phyloP scores from a whole-genome alignment of 2,113 vertebrate genomes.

The Paramormyrops kingsleyae region DNA sequence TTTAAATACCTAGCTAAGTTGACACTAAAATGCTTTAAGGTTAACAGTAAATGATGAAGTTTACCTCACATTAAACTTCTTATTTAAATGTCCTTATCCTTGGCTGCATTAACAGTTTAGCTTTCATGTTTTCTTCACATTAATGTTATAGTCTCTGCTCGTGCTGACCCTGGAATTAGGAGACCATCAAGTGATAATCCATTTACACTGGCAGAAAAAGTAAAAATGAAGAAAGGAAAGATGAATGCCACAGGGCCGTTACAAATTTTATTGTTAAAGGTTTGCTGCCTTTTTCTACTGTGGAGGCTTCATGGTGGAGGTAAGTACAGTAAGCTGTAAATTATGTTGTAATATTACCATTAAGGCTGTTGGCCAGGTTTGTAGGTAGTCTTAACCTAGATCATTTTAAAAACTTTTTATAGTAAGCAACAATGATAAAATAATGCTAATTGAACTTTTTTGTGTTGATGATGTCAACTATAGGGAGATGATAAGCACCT shows the following conservation, averaged over 20 bases:
- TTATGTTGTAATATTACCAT: neutral
- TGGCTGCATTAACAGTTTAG: neutral
- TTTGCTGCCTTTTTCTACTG: neutral
- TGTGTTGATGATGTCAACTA: too few relatives aligned
- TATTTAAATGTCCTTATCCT: neutral
- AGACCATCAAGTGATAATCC: neutral
- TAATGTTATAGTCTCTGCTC: conserved; percentile 6
- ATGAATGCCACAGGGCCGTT: conserved; percentile 4
- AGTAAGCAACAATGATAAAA: neutral
- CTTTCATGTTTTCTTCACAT: conserved; percentile 7
- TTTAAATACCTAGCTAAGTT: too few relatives aligned
- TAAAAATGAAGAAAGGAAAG: conserved; percentile 6
- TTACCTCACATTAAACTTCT: too few relatives aligned
- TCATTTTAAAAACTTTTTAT: neutral
- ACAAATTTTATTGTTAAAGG: conserved; percentile 9
- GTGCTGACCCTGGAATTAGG: neutral
- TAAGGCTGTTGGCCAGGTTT: neutral
- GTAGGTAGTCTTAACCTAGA: neutral
- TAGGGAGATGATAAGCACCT: too few relatives aligned
- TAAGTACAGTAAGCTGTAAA: conserved; percentile 1
- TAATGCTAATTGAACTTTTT: too few relatives aligned
- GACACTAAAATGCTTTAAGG: too few relatives aligned
- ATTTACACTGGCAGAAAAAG: neutral
- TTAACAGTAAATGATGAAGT: too few relatives aligned
- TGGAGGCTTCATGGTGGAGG: neutral